Evolutionary conservation across 2,888 invertebrate species (phyloP), one percentile per base, ranked within the genome.

Genomic region (Agrotis segetum): DNA sequence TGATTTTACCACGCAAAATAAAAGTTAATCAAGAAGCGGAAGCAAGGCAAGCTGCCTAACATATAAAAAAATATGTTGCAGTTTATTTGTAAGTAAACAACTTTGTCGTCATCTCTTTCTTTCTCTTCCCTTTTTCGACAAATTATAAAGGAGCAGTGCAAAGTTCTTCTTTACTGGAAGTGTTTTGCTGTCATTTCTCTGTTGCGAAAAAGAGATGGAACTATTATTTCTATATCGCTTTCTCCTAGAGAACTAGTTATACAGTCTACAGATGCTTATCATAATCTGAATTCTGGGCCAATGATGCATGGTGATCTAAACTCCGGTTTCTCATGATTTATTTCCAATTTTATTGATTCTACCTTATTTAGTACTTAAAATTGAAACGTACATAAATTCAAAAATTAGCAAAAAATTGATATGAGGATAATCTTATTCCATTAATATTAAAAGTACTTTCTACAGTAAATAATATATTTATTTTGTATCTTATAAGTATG

Each of bases 311-410:
- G 50, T 62, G 62, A 62, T 19, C 21, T 55, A 59, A 63, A 64
- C 29, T 63, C 40, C 34, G 68, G 29, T 55, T 60, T 52, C 63
- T 40, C 16, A 29, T 34, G 17, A 73, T 52, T 47, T 40, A 40
- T 40, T 40, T 40, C 40, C 40, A 40, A 40, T 40, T 40, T 40
- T 40, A 11, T 40, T 40, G 40, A 40, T 11, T 56, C n/a, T 59
- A 59, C 19, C 46, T 52, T 59, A 70, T 16, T 19, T 53, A 74
- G 34, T 73, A 11, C 2, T 11, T 40, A 34, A 44, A 63, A 66
- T 63, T 14, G 50, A 66, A 77, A 65, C 62, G 1, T 81, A 63
- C 53, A 71, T 78, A 62, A 66, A 82, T 71, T 82, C 62, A 62
- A 66, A 70, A 21, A 64, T 46, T 64, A 49, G 52, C 53, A 53